Base-by-base conservation (phyloP, 2,113 vertebrate genomes). In the Bagarius yarrelli region DNA sequence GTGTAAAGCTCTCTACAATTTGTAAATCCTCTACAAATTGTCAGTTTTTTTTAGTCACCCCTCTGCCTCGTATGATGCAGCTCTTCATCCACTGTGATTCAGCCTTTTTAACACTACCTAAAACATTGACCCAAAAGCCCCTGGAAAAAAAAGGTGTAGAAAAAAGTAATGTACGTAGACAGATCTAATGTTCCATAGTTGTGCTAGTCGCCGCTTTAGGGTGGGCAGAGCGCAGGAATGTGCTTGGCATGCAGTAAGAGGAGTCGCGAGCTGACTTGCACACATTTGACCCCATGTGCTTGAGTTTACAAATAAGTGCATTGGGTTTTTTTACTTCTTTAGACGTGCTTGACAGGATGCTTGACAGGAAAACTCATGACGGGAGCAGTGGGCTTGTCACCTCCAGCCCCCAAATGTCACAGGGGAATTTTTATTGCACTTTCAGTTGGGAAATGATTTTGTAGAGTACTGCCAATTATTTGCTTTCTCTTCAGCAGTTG, bases 221-320 rank as follows among this genome's bases (percentile, higher is more conserved):
- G 60, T 67, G 56, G 70, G n/a, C 61, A 52, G 56, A 50, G 72
- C 36, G 0, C 25, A 74, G 34, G 40, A 77, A 85, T 87, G 71
- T 88, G 87, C 85, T 84, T 75, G 71, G 81, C 36, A 76, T 85
- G 89, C 84, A 82, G 83, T 87, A 88, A 84, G 78, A 56, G 18
- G 82, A 88, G 72, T 81, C 79, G 53, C 81, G 34, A 53, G 73
- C 73, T 82, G 79, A 87, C 76, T 67, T 27, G 55, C 61, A 84
- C 86, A 85, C 86, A 76, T 36, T 86, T 89, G 88, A 90, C 86
- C 88, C 83, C 44, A 27, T 80, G 85, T 85, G 63, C 27, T 40
- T 30, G 85, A 86, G 87, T 91, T 91, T 91, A 90, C 88, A 89
- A 90, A 90, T 91, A 88, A 85, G 86, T 81, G 44, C 71, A 81